phyloP scores from a whole-genome alignment of 2,113 vertebrate genomes.

The Larimichthys crocea region DNA sequence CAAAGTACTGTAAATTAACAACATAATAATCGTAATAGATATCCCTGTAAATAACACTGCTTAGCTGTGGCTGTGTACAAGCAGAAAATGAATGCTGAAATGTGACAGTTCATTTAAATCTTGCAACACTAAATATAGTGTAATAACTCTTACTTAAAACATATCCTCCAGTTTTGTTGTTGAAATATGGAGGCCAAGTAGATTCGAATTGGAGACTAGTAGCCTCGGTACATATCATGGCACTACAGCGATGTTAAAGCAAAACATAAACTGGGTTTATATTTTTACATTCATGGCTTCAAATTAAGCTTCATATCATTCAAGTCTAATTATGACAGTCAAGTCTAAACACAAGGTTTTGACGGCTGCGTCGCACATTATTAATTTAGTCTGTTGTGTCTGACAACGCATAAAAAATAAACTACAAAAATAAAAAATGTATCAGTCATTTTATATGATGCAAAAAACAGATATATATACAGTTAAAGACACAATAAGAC shows the following conservation, averaged over 20 bases:
- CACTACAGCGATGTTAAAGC: conserved; percentile 1
- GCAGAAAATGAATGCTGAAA: neutral
- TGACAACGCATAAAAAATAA: conserved; percentile 3
- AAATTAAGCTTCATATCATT: conserved; percentile 37
- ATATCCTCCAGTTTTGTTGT: conserved; percentile 9
- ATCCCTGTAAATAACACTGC: neutral
- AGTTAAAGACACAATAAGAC: neutral
- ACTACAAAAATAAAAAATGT: neutral
- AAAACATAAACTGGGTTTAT: conserved; percentile 7
- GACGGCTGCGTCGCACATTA: conserved; percentile 16
- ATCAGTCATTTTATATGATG: neutral
- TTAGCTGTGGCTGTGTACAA: neutral
- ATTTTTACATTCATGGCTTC: conserved; percentile 52
- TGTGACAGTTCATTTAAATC: conserved; percentile 2
- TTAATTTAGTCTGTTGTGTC: too few relatives aligned
- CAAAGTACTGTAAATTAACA: conserved; percentile 13
- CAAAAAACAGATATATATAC: neutral
- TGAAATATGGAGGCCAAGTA: neutral
- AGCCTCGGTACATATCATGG: neutral
- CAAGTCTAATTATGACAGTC: conserved; percentile 37
- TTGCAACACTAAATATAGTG: neutral
- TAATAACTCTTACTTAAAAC: neutral
- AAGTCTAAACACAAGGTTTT: conserved; percentile 25
- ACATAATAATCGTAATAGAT: conserved; percentile 5
- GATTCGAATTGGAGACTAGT: neutral